Evolutionary conservation across 2,888 invertebrate species (phyloP), one percentile per base, ranked within the genome.

Genomic region (Ormyrus pomaceus): DNA sequence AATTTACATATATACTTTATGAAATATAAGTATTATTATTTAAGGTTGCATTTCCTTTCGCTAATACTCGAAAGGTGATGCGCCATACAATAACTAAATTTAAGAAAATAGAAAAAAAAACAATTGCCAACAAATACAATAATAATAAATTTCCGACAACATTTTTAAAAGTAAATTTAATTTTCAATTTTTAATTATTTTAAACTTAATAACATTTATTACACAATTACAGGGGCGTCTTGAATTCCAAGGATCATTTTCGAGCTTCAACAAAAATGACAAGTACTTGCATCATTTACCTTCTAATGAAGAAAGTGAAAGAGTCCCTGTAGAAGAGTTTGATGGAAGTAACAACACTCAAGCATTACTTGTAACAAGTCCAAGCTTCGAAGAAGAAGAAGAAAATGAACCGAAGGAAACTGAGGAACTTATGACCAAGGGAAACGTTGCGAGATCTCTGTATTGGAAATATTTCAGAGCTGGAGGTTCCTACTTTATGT

Each of bases 401-500:
- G 89, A 88, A 34, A 88, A 88, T 8, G 94, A 94, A 76, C 92
- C 93, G 0, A 86, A 92, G 85, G 94, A 95, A 90, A 92, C 93
- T 0, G 93, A 93, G 53, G 95, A 95, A 88, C 88, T 94, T n/a
- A 92, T 94, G 88, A 94, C 92, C 83, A 93, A 93, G 88, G 96
- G 96, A 87, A 92, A 92, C 10, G 91, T 94, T 48, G 92, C 94
- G 0, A 92, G 92, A 61, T 91, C 92, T 0, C 92, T 95, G 51
- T 96, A 96, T 87, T 87, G 91, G 86, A 91, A 94, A 83, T 96
- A 96, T 90, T 94, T 95, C 87, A 92, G 91, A 80, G 94, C 95
- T 5, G 96, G 96, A 69, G 94, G 93, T 5, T 93, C 93, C 46
- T 90, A 93, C 86, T 87, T 91, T 7, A 88, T 93, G 68, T 89